Conservation (phyloP, 2,888 invertebrate genomes). For the Pogonocherus hispidulus region DNA sequence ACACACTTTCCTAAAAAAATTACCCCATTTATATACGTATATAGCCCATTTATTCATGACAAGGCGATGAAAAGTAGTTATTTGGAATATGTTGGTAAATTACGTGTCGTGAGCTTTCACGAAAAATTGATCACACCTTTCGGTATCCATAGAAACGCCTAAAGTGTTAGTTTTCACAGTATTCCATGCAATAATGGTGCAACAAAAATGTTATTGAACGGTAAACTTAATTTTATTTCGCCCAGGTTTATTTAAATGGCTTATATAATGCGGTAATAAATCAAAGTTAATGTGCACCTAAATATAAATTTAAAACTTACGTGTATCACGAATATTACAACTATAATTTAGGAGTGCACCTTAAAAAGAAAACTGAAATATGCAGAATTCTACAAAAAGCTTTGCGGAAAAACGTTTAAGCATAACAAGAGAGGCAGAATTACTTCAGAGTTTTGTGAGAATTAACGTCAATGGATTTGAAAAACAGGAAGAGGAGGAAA, state of each 20-base stretch:
- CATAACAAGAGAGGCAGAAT: slow-evolving; percentile 76
- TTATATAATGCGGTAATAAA: slow-evolving; percentile 40
- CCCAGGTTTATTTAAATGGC: slow-evolving; percentile 28
- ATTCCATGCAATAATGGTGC: slow-evolving; percentile 29
- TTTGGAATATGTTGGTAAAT: slow-evolving; percentile 33
- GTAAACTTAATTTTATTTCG: slow-evolving; percentile 23
- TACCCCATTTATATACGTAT: no score
- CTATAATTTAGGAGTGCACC: slow-evolving; percentile 25
- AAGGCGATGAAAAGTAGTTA: background rate
- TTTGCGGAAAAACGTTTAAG: slow-evolving; percentile 57
- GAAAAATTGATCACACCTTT: slow-evolving; percentile 62
- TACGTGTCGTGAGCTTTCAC: slow-evolving; percentile 40
- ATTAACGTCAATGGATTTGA: slow-evolving; percentile 75
- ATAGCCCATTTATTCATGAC: no score
- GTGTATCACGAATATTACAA: slow-evolving; percentile 33
- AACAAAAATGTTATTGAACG: slow-evolving; percentile 10
- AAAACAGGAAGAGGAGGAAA: slow-evolving; percentile 43
- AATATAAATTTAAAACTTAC: slow-evolving; percentile 33
- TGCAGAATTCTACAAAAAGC: slow-evolving; percentile 49
- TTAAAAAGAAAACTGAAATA: slow-evolving; percentile 24
- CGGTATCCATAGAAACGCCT: slow-evolving; percentile 57
- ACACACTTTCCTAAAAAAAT: no score
- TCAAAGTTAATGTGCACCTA: slow-evolving; percentile 22
- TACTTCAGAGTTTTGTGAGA: slow-evolving; percentile 84
- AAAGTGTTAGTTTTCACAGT: slow-evolving; percentile 57